Evolutionary conservation across 2,888 invertebrate genomes (phyloP), one percentile per base, ranked within the genome.

Genomic region (Disparrhopalites patrizii): DNA sequence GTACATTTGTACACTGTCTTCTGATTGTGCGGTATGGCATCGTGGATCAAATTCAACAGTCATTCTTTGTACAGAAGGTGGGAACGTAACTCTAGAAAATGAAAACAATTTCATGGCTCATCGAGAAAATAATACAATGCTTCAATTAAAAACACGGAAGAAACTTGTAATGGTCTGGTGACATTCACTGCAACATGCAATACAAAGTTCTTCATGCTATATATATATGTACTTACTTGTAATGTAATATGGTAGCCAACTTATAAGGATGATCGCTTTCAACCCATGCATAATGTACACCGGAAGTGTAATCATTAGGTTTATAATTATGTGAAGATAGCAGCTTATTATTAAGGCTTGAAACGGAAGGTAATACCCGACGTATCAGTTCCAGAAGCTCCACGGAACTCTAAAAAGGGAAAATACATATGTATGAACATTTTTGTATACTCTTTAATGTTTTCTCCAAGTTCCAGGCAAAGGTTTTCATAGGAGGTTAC

Each of bases 181-280:
- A 10, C 15, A 10, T 36, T 10, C 7, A 36, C 36, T 10, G 8
- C 36, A 36, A 36, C 36, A 10, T 36, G 15, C 7, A 36, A 7
- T 10, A 7, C 36, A 36, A 36, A 7, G 36, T 7, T 36, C 15
- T 36, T 15, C 15, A 10, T 36, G 36, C 7, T 36, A 20, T 20
- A 1, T 23, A 38, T 25, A 23, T 3, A 40, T 25, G 23, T 8
- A 66, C 73, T 70, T 79, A 90, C 88, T 87, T 85, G 80, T 90
- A 92, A 78, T 91, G 91, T 43, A 88, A 86, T 33, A 94, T 88
- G 20, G 88, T 85, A 0, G 93, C 88, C 43, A 92, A 89, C 79
- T 91, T 91, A 80, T 98, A 98, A 0, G 98, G 98, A 82, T 98
- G 98, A 43, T 95, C 94, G 78, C 95, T 95, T 81, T 98, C 97